Base-by-base conservation (phyloP, 2,888 invertebrate genomes). In the Neocrepidodera transversa region DNA sequence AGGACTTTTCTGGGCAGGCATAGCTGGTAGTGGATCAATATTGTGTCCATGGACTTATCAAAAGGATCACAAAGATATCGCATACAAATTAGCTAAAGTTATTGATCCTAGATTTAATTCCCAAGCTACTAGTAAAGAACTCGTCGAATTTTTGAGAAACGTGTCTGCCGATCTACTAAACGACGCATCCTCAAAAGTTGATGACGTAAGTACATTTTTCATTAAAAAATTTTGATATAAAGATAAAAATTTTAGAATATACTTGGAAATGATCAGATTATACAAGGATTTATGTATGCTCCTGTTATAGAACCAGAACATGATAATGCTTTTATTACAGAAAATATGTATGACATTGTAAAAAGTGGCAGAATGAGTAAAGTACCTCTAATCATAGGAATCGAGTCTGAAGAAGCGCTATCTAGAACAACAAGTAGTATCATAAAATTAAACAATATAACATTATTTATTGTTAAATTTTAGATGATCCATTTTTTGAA, bases 21-120 rank as follows among this genome's bases (percentile, higher is more conserved):
- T 73, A 32, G 50, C 64, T 1, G 60, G 67, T 58, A 71, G 71
- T 57, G 72, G 70, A 1, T 66, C 69, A 0, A 54, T 63, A n/a
- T 32, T 71, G 16, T 55, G 58, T 23, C 62, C 67, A 5, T 71
- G 71, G 70, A 61, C 65, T 3, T 65, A 61, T 32, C 70, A 71
- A 55, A 62, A 72, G 47, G 68, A 75, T 48, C 68, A 73, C 20
- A 67, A 65, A 42, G 60, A 66, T 45, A 66, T 71, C 8, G 71
- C 74, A 1, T 71, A 69, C 42, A 54, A 65, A 32, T 64, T 70
- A 4, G 74, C 71, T 35, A 64, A 70, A 4, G 61, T 69, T 20
- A 58, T 75, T 18, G 67, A 73, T 47, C 43, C 67, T 1, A 68
- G 67, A 6, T 69, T 71, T 52, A 43, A 63, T 11, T 47, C 13